These are phyloP conservation scores for Myiozetetes cayanensis DNA, from an alignment of 2,113 vertebrate species.

Conservation along the genomic window DNA sequence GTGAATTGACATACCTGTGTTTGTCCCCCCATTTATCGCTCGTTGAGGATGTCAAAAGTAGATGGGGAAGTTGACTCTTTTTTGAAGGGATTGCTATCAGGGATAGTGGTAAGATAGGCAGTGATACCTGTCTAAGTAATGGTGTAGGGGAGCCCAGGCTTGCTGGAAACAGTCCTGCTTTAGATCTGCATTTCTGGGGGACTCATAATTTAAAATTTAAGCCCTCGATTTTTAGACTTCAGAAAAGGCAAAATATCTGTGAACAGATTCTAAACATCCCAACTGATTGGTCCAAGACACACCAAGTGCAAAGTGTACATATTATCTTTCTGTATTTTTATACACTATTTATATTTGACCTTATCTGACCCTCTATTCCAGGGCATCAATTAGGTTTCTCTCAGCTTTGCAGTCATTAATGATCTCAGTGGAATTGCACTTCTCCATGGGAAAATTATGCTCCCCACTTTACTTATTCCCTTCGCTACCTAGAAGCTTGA, in stretches of 20 bases:
- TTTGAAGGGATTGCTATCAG: background rate
- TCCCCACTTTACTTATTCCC: background rate
- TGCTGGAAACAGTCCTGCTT: background rate
- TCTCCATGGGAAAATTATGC: background rate
- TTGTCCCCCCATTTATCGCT: background rate
- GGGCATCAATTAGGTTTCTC: background rate
- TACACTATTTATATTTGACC: background rate
- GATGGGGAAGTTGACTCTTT: background rate
- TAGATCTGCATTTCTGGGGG: background rate
- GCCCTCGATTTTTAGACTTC: background rate
- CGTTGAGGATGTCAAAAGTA: background rate
- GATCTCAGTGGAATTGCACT: background rate
- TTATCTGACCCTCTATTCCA: background rate
- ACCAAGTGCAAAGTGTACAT: fast-evolving
- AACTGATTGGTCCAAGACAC: background rate
- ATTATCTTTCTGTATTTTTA: background rate
- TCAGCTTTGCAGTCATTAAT: background rate
- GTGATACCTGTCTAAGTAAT: background rate
- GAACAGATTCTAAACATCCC: background rate
- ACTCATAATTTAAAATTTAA: background rate
- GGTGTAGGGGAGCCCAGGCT: background rate
- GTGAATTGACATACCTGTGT: background rate
- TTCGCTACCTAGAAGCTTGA: background rate
- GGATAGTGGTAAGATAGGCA: background rate
- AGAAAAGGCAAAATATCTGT: background rate